Conservation (phyloP, 2,888 invertebrate species). For the Pandemis corylana region DNA sequence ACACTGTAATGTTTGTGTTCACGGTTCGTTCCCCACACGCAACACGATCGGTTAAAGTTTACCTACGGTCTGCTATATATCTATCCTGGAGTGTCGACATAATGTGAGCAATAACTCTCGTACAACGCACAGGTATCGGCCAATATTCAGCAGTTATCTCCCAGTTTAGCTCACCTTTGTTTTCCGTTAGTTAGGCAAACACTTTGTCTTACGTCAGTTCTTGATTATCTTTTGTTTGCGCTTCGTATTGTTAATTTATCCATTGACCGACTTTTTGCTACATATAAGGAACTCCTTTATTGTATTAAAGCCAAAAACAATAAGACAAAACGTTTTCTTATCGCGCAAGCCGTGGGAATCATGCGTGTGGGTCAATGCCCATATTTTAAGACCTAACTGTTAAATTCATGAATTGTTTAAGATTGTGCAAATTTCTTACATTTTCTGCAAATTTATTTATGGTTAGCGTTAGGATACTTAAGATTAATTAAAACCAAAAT, state of each 20-base stretch:
- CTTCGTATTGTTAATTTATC: slow-evolving; percentile 67
- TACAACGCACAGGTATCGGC: slow-evolving; percentile 5
- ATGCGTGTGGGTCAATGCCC: slow-evolving; percentile 40
- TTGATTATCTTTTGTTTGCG: slow-evolving; percentile 71
- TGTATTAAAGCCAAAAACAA: slow-evolving; percentile 48
- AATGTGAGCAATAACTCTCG: slow-evolving; percentile 1
- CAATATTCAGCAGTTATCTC: slow-evolving; percentile 25
- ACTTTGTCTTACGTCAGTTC: slow-evolving; percentile 53
- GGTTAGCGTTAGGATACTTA: slow-evolving; percentile 10
- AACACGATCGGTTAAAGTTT: background rate
- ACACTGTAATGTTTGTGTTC: background rate
- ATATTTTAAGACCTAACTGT: slow-evolving; percentile 40
- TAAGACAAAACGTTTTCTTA: slow-evolving; percentile 42
- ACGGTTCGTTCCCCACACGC: background rate
- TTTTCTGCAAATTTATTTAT: slow-evolving; percentile 22
- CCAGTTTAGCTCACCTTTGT: slow-evolving; percentile 48
- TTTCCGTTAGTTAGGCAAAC: slow-evolving; percentile 47
- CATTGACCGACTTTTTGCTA: slow-evolving; percentile 70
- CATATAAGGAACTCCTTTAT: slow-evolving; percentile 48
- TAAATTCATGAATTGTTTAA: slow-evolving; percentile 31
- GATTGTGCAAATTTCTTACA: slow-evolving; percentile 20
- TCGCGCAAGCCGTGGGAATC: slow-evolving; percentile 39
- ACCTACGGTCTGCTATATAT: background rate
- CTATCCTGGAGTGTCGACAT: background rate
- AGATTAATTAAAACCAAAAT: slow-evolving; percentile 24